These are phyloP conservation scores for Microplitis deprimator DNA, from an alignment of 2,888 invertebrate species.

Conservation along the genomic window DNA sequence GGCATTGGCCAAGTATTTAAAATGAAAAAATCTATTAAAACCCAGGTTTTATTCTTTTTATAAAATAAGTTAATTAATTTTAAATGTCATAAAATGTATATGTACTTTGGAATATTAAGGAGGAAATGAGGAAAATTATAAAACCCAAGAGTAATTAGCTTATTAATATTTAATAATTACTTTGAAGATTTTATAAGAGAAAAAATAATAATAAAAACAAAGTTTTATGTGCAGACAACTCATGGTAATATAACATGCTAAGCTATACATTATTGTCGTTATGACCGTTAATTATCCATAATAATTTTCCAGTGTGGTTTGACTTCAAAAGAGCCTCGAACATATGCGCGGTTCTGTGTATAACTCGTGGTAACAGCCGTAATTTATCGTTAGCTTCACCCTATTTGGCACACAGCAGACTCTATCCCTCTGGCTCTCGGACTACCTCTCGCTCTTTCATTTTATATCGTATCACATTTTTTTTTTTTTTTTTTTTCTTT, in stretches of 20 bases:
- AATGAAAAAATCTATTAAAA: background rate
- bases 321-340: conserved; percentile 19
- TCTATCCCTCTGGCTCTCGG: background rate
- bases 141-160: background rate
- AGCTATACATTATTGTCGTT: conserved; percentile 6
- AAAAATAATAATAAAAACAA: background rate
- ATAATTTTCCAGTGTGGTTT: conserved; percentile 19
- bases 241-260: background rate
- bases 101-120: background rate
- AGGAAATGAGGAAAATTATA: background rate
- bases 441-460: background rate
- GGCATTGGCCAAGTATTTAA: background rate
- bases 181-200: background rate
- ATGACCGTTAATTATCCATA: conserved; percentile 16
- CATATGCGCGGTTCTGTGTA: conserved; percentile 5
- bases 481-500: too few species aligned
- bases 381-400: conserved; percentile 17
- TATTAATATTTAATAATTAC: background rate
- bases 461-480: background rate
- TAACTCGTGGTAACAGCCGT: background rate
- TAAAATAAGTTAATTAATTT: background rate
- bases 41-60: background rate
- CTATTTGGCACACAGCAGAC: conserved; percentile 7
- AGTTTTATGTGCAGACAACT: background rate
- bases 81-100: background rate